A percentile compares a stretch with the other conserved stretches of the same genome.
Conservation (phyloP, 2,113 vertebrate species). For the Erythrolamprus reginae region DNA sequence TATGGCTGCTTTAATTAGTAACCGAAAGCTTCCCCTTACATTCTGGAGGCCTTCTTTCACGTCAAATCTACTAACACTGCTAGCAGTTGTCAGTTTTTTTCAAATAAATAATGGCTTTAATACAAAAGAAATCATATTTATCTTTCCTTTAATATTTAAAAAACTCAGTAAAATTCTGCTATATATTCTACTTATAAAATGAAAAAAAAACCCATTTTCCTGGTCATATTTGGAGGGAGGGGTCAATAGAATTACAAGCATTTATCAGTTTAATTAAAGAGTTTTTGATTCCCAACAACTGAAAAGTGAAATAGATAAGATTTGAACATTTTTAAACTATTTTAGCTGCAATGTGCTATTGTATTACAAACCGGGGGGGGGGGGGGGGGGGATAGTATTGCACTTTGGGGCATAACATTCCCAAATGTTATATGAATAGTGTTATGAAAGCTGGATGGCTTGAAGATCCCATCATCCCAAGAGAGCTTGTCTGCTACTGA, state of each 20-base stretch:
- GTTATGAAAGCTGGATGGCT: not conserved
- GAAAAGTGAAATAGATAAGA: not conserved
- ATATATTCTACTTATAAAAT: slow-evolving; percentile 15
- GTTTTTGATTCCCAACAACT: not conserved
- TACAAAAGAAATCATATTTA: not conserved
- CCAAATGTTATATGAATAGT: too few species aligned
- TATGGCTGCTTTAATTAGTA: slow-evolving; percentile 14
- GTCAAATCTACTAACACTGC: not conserved
- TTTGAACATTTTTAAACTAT: not conserved
- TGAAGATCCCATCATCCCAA: not conserved
- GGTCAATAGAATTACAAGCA: slow-evolving; percentile 2
- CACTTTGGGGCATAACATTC: too few species aligned
- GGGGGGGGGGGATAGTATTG: too few species aligned
- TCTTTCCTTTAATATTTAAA: slow-evolving; percentile 4
- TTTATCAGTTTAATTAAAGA: not conserved
- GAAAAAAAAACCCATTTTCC: not conserved
- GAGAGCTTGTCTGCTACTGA: not conserved
- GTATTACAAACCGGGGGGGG: not conserved
- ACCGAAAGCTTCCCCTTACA: not conserved
- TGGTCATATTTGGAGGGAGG: not conserved
- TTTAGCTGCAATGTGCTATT: not conserved
- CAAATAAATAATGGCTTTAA: not conserved
- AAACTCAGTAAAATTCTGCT: slow-evolving; percentile 26
- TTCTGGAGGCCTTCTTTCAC: not conserved
- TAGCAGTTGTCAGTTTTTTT: not conserved